phyloP scores from a whole-genome alignment of 2,797 vertebrate species.

The Chelon auratus region DNA sequence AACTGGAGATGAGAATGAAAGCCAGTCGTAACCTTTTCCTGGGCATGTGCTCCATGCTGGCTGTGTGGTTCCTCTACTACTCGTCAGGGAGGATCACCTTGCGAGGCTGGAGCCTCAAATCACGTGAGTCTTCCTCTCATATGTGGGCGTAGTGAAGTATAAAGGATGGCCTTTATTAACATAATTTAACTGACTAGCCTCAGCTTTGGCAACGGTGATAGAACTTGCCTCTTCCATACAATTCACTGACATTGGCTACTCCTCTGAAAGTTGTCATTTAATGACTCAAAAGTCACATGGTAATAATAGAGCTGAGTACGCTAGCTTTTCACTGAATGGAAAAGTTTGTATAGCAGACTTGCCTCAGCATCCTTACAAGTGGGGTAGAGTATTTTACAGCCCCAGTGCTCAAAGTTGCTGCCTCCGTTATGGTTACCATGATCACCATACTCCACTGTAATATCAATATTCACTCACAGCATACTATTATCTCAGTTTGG shows the following conservation, averaged over 20 bases:
- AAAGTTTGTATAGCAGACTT: no score
- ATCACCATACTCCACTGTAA: no score
- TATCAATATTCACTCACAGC: no score
- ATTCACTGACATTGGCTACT: not conserved
- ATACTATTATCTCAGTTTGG: no score
- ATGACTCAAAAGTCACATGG: not conserved
- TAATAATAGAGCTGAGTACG: not conserved
- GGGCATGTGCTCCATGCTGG: conserved; percentile 90
- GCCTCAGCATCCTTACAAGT: no score
- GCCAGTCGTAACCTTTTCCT: conserved; percentile 89
- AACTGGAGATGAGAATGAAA: conserved; percentile 89
- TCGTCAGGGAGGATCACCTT: conserved; percentile 91
- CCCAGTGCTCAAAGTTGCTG: no score
- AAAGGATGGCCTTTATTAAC: not conserved
- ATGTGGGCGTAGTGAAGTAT: not conserved
- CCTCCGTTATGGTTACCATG: no score
- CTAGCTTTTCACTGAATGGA: no score
- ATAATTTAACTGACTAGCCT: not conserved
- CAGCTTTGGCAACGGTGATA: not conserved
- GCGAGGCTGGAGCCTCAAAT: conserved; percentile 84
- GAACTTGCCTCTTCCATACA: no score
- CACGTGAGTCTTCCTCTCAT: conserved; percentile 85
- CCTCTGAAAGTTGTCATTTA: not conserved
- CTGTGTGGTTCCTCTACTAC: conserved; percentile 92
- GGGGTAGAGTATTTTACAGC: no score